phyloP scores from a whole-genome alignment of 2,888 invertebrate species.

The Agriopis leucophaearia region DNA sequence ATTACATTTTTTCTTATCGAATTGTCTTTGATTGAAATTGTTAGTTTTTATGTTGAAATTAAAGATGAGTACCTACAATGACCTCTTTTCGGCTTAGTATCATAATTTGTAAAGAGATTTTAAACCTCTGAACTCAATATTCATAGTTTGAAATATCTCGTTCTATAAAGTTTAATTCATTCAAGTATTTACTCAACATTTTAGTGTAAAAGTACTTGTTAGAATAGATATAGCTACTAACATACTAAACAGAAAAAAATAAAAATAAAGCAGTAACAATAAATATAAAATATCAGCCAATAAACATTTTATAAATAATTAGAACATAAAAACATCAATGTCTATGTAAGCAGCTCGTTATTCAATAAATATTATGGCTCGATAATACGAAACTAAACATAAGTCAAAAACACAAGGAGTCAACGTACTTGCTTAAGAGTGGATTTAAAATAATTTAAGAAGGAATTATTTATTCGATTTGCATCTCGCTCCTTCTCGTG shows the following conservation, averaged over 20 bases:
- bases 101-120: too few relatives aligned
- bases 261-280: not conserved
- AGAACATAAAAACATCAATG: constrained; percentile 47
- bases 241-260: not conserved
- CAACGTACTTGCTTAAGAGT: constrained; percentile 81
- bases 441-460: constrained; percentile 83
- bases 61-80: too few relatives aligned
- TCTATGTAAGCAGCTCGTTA: constrained; percentile 55
- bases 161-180: too few relatives aligned
- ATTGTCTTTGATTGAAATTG: too few relatives aligned
- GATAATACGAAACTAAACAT: constrained; percentile 68
- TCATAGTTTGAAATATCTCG: too few relatives aligned
- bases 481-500: constrained; percentile 65
- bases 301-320: constrained; percentile 20
- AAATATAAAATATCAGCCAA: not conserved
- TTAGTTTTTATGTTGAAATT: too few relatives aligned
- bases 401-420: constrained; percentile 82
- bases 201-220: too few relatives aligned
- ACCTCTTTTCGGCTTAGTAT: too few relatives aligned
- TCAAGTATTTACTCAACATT: too few relatives aligned
- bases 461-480: constrained; percentile 75
- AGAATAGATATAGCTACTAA: too few relatives aligned
- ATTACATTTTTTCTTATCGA: too few relatives aligned
- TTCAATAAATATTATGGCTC: constrained; percentile 61
- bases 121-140: too few relatives aligned